These are phyloP conservation scores for Champsocephalus gunnari DNA, from an alignment of 2,797 vertebrate genomes.

Conservation along the genomic window DNA sequence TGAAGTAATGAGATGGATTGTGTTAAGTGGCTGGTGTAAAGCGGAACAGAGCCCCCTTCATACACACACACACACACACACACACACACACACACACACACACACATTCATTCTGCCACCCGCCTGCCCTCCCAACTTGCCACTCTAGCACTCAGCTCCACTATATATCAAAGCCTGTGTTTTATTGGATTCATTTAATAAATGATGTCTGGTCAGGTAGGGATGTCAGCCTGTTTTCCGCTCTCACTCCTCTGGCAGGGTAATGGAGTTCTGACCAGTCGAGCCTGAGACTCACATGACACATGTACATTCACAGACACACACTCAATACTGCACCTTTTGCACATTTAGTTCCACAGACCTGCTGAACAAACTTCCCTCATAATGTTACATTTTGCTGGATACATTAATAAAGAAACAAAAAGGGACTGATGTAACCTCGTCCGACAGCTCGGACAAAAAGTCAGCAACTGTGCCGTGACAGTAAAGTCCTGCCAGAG, in stretches of 20 bases:
- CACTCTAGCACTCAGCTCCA: conserved; percentile 62
- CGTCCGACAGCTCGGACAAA: conserved; percentile 83
- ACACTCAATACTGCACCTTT: conserved; percentile 15
- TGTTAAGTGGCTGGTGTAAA: conserved; percentile 69
- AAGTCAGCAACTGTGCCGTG: conserved; percentile 77
- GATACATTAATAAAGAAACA: conserved; percentile 59
- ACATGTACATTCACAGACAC: not conserved
- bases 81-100: conserved; percentile 17
- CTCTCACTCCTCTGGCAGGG: conserved; percentile 12
- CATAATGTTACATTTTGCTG: conserved; percentile 50
- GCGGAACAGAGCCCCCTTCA: conserved; percentile 29
- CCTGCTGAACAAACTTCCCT: conserved; percentile 53
- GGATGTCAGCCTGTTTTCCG: conserved; percentile 38
- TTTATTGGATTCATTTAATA: conserved; percentile 76
- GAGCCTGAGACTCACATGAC: conserved; percentile 7
- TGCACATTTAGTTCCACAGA: conserved; percentile 29
- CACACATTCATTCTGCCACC: conserved; percentile 31
- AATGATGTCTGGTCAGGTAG: conserved; percentile 64
- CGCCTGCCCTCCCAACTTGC: conserved; percentile 43
- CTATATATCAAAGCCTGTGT: conserved; percentile 75
- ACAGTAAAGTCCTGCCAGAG: conserved; percentile 86
- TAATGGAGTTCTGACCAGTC: conserved; percentile 23
- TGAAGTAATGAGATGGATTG: conserved; percentile 78
- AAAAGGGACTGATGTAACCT: conserved; percentile 85
- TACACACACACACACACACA: conserved; percentile 20